These are phyloP conservation scores for Rhyacophila brunnea DNA, from an alignment of 1,140 invertebrate genomes.

Conservation along the genomic window DNA sequence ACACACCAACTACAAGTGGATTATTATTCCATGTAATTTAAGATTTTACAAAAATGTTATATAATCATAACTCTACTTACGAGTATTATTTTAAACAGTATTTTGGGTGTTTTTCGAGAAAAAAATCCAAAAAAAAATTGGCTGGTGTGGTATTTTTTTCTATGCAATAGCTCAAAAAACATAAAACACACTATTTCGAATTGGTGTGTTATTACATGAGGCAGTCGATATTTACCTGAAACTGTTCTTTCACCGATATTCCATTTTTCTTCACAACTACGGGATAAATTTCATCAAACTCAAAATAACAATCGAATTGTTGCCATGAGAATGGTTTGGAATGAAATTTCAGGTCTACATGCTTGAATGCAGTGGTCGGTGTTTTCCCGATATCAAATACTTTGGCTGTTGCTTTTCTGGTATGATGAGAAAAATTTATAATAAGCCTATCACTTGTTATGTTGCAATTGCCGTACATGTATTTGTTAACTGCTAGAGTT, in stretches of 20 bases:
- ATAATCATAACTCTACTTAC: no score
- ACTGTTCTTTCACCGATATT: conserved; percentile 62
- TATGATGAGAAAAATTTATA: conserved; percentile 54
- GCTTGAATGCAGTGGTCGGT: conserved; percentile 44
- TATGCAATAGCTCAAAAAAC: no score
- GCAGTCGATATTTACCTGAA: conserved; percentile 61
- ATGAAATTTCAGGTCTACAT: conserved; percentile 65
- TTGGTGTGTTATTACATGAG: no score
- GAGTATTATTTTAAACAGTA: no score
- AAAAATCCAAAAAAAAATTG: no score
- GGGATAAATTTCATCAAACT: conserved; percentile 66
- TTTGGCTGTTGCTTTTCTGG: conserved; percentile 40
- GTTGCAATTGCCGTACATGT: conserved; percentile 57
- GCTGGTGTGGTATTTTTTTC: no score
- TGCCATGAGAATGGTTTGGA: conserved; percentile 64
- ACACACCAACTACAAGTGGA: no score
- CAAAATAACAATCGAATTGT: conserved; percentile 66
- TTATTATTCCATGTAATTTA: no score
- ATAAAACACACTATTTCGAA: no score
- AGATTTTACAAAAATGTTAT: no score
- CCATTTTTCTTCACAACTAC: conserved; percentile 57
- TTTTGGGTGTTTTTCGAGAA: no score
- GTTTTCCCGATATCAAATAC: conserved; percentile 12
- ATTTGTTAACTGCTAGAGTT: conserved; percentile 54
- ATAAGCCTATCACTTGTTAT: conserved; percentile 50